Evolutionary conservation across 1,140 invertebrate genomes (phyloP).

Genomic region (Apis dorsata): DNA sequence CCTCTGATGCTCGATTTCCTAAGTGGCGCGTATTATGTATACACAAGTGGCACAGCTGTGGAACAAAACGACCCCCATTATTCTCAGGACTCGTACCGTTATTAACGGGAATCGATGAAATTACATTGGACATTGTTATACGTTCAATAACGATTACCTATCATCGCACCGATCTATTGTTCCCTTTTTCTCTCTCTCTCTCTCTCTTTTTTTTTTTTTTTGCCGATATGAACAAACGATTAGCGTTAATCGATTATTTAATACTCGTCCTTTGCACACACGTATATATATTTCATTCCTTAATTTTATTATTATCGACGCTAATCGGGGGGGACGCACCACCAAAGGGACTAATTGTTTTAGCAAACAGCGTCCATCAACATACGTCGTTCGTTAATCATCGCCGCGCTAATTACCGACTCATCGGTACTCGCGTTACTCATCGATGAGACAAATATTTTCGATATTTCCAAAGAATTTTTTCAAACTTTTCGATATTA

Average conservation of each 20-base stretch:
- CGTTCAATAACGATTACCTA: conserved; percentile 34
- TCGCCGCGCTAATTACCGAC: conserved; percentile 12
- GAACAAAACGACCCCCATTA: conserved; percentile 61
- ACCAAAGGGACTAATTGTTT: too few relatives aligned
- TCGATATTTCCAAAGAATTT: too few relatives aligned
- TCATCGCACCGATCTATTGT: conserved; percentile 1
- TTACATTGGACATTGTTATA: conserved; percentile 6
- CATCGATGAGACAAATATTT: conserved; percentile 12
- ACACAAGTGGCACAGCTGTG: conserved; percentile 69
- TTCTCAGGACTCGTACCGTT: conserved; percentile 34
- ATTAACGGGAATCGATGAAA: conserved; percentile 34
- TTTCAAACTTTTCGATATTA: too few relatives aligned
- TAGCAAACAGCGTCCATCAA: neutral
- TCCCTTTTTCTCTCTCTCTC: too few relatives aligned
- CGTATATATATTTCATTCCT: neutral
- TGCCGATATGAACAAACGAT: neutral
- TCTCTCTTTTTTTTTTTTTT: too few relatives aligned
- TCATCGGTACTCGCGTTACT: conserved; percentile 32
- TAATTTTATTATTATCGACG: too few relatives aligned
- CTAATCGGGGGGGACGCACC: too few relatives aligned
- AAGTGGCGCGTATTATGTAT: conserved; percentile 55
- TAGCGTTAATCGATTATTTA: neutral
- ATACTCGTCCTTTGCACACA: neutral
- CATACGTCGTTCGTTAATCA: neutral
- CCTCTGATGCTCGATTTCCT: conserved; percentile 46